phyloP scores from a whole-genome alignment of 2,113 vertebrate species.

The Eudorcas thomsonii region DNA sequence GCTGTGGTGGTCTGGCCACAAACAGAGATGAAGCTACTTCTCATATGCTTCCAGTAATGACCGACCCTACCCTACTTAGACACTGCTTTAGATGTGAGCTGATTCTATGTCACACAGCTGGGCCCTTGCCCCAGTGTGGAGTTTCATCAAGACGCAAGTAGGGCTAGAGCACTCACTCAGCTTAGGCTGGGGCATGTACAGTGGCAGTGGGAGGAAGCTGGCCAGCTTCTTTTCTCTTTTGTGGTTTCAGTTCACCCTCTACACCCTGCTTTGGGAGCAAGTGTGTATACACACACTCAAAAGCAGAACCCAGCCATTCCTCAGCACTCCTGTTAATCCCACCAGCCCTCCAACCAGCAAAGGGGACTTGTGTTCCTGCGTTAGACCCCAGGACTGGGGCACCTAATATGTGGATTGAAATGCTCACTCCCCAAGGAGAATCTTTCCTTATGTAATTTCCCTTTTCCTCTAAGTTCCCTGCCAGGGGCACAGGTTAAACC shows the following conservation, averaged over 20 bases:
- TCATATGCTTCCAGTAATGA: not conserved
- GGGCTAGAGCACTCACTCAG: not conserved
- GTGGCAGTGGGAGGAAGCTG: not conserved
- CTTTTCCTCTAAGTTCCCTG: not conserved
- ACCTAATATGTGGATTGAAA: not conserved
- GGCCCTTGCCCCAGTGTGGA: not conserved
- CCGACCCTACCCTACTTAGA: not conserved
- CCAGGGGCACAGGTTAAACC: not conserved
- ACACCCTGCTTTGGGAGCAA: not conserved
- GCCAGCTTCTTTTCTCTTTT: not conserved
- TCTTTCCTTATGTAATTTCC: not conserved
- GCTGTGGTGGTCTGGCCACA: not conserved
- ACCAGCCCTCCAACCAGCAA: not conserved
- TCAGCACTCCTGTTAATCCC: not conserved
- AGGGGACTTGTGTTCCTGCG: not conserved
- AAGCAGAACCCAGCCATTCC: not conserved
- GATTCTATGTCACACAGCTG: not conserved
- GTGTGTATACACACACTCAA: not conserved
- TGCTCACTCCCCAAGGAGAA: not conserved
- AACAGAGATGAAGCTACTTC: not conserved
- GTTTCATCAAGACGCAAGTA: not conserved
- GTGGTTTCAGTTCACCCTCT: not conserved
- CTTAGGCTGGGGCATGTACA: not conserved
- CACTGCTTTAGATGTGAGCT: not conserved
- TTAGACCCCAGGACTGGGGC: not conserved